phyloP scores from a whole-genome alignment of 2,888 invertebrate species.

The Chrysopilus asiliformis region DNA sequence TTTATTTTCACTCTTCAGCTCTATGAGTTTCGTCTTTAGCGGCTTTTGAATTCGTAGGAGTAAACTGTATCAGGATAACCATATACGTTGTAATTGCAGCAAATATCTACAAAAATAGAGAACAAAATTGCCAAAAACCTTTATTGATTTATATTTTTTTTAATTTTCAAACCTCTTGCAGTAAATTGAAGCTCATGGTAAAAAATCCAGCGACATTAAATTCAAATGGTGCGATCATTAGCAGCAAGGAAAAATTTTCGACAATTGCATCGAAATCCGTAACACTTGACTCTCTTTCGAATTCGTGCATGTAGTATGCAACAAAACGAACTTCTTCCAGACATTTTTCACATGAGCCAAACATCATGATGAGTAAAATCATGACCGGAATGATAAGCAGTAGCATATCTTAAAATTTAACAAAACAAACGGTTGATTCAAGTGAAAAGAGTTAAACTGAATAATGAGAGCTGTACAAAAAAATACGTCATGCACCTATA shows the following conservation, averaged over 20 bases:
- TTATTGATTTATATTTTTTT: too few relatives aligned
- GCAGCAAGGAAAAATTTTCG: conserved; percentile 16
- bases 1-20: too few relatives aligned
- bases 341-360: conserved; percentile 12
- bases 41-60: conserved; percentile 11
- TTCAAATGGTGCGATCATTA: conserved; percentile 13
- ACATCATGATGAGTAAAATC: conserved; percentile 8
- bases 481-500: too few relatives aligned
- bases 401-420: too few relatives aligned
- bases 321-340: conserved; percentile 12
- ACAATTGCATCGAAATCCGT: conserved; percentile 8
- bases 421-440: too few relatives aligned
- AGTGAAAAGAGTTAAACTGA: too few relatives aligned
- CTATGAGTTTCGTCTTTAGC: too few relatives aligned
- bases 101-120: conserved; percentile 12
- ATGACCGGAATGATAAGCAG: conserved; percentile 8
- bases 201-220: conserved; percentile 16
- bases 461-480: too few relatives aligned
- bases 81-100: conserved; percentile 17
- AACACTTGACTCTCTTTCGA: conserved; percentile 10
- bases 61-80: conserved; percentile 18
- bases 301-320: conserved; percentile 12
- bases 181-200: conserved; percentile 15
- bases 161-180: conserved; percentile 15
- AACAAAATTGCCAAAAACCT: too few relatives aligned